These are phyloP conservation scores for Shinisaurus crocodilurus DNA, from an alignment of 2,113 vertebrate genomes.

Conservation along the genomic window DNA sequence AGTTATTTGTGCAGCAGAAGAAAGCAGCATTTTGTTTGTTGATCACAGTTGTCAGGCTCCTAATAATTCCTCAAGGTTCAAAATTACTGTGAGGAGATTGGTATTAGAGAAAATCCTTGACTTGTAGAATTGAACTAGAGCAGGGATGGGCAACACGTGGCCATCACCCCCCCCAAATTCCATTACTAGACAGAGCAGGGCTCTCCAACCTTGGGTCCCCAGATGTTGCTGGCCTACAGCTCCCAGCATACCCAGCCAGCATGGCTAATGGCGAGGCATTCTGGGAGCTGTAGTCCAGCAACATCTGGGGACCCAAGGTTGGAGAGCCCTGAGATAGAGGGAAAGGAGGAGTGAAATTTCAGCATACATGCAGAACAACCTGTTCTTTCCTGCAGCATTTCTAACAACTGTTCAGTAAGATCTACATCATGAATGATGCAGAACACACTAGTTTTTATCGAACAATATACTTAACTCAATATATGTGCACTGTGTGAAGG, in stretches of 20 bases:
- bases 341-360: not conserved
- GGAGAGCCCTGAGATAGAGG: no score
- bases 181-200: not conserved
- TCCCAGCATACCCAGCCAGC: no score
- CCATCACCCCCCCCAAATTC: no score
- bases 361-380: not conserved
- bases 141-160: no score
- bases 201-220: no score
- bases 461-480: not conserved
- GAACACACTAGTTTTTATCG: not conserved
- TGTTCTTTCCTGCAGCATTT: not conserved
- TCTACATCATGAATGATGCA: not conserved
- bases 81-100: not conserved
- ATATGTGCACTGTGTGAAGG: not conserved
- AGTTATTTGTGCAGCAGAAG: not conserved
- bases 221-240: no score
- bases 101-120: not conserved
- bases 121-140: not conserved
- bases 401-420: not conserved
- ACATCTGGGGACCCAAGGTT: no score
- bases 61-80: not conserved
- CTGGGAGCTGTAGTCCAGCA: no score
- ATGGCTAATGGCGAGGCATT: no score
- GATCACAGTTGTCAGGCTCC: not conserved
- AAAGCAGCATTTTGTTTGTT: not conserved